Percentiles rank a stretch among this genome's conserved stretches.
phyloP scores from a whole-genome alignment of 2,888 invertebrate species.

The Thereva unica region DNA sequence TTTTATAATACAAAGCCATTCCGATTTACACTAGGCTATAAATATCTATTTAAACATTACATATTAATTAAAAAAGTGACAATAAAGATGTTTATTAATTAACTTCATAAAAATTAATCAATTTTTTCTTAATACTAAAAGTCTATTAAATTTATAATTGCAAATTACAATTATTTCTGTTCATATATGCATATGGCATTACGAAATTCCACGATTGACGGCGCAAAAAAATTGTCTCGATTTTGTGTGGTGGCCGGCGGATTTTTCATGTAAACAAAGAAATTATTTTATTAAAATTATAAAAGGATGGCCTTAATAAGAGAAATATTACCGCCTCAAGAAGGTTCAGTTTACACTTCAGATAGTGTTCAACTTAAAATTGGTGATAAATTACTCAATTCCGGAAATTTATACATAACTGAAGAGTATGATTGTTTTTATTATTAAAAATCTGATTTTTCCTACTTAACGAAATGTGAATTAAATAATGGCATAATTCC shows the following conservation, averaged over 20 bases:
- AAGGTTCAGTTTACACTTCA: slow-evolving; percentile 52
- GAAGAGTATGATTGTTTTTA: slow-evolving; percentile 50
- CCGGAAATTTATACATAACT: slow-evolving; percentile 53
- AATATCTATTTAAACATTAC: background rate
- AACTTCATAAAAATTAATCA: background rate
- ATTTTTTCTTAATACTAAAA: background rate
- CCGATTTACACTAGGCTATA: no score
- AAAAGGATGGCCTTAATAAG: slow-evolving; percentile 52
- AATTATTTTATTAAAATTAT: background rate
- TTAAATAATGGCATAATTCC: slow-evolving; percentile 1
- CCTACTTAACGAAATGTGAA: background rate
- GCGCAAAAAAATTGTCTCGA: background rate
- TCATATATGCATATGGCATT: background rate
- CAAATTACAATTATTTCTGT: background rate
- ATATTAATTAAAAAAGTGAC: background rate
- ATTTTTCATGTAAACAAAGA: slow-evolving; percentile 10
- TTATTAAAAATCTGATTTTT: slow-evolving; percentile 4
- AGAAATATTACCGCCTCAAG: slow-evolving; percentile 50
- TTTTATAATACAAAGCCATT: background rate
- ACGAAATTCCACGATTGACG: background rate
- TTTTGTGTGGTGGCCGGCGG: background rate
- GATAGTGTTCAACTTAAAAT: slow-evolving; percentile 53
- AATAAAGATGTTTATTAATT: no score
- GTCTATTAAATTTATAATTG: no score
- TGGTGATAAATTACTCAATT: slow-evolving; percentile 50